phyloP scores from a whole-genome alignment of 2,888 invertebrate species.

The Drosophila anceps region DNA sequence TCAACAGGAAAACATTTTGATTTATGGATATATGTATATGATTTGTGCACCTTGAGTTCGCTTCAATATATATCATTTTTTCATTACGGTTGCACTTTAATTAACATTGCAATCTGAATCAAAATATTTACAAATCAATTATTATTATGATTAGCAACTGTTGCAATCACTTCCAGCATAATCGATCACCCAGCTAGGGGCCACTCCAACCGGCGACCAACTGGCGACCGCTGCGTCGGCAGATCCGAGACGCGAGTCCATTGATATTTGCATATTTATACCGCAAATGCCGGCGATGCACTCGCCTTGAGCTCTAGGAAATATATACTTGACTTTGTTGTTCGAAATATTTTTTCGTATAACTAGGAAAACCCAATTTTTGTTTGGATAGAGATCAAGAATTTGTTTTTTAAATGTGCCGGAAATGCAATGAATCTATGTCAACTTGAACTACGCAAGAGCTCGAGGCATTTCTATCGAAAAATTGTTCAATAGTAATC shows the following conservation, averaged over 20 bases:
- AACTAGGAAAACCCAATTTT: slow-evolving; percentile 9
- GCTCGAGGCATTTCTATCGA: neutral
- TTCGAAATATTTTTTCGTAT: neutral
- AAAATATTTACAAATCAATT: slow-evolving; percentile 81
- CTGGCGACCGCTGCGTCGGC: slow-evolving; percentile 41
- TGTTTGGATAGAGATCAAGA: slow-evolving; percentile 8
- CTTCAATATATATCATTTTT: slow-evolving; percentile 44
- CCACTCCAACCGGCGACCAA: slow-evolving; percentile 44
- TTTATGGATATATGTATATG: slow-evolving; percentile 5
- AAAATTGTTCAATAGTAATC: neutral
- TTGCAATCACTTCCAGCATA: slow-evolving; percentile 69
- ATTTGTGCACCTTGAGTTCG: slow-evolving; percentile 18
- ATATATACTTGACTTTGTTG: slow-evolving; percentile 9
- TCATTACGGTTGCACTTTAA: slow-evolving; percentile 57
- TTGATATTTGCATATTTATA: slow-evolving; percentile 58
- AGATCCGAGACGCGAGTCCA: slow-evolving; percentile 38
- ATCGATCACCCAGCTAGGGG: slow-evolving; percentile 76
- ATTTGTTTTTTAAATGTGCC: slow-evolving; percentile 7
- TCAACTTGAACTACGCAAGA: slow-evolving; percentile 1
- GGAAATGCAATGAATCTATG: slow-evolving; percentile 2
- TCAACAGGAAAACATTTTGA: slow-evolving; percentile 25
- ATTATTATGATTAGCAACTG: slow-evolving; percentile 66
- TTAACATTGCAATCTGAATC: slow-evolving; percentile 65
- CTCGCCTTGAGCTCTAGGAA: slow-evolving; percentile 21
- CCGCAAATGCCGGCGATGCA: slow-evolving; percentile 40